Conservation (phyloP, 2,888 invertebrate species). For the Pegoplata infirma region DNA sequence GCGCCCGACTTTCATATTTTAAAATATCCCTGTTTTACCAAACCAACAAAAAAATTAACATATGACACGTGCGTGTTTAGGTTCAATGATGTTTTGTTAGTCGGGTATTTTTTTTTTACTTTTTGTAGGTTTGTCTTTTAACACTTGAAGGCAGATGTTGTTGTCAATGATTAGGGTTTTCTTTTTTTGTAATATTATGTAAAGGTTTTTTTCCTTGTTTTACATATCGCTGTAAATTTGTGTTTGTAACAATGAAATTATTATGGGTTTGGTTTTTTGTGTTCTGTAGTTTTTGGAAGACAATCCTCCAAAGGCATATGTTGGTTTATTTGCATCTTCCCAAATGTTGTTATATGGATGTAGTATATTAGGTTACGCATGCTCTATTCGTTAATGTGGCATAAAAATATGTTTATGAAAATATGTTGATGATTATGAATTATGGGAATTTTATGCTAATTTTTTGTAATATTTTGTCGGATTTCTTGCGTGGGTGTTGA, state of each 20-base stretch:
- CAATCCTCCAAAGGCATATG: neutral
- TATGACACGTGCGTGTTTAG: constrained; percentile 52
- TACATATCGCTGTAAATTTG: neutral
- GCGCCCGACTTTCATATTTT: constrained; percentile 23
- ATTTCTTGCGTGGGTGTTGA: neutral
- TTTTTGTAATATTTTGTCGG: neutral
- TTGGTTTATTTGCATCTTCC: neutral
- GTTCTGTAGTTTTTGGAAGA: no score
- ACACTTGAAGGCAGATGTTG: constrained; percentile 46
- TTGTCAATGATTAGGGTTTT: constrained; percentile 3
- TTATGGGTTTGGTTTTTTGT: neutral
- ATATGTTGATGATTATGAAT: neutral
- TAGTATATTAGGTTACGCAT: neutral
- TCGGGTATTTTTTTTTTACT: neutral
- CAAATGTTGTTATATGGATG: neutral
- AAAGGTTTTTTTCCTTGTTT: constrained; percentile 3
- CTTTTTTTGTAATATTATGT: neutral
- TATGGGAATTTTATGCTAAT: neutral
- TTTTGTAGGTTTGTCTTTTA: neutral
- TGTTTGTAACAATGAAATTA: neutral
- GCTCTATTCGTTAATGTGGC: neutral
- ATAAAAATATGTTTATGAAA: no score
- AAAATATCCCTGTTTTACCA: constrained; percentile 39
- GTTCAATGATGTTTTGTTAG: constrained; percentile 23
- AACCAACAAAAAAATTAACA: neutral